Base-by-base conservation (phyloP, 2,797 vertebrate species). In the Argentina silus region DNA sequence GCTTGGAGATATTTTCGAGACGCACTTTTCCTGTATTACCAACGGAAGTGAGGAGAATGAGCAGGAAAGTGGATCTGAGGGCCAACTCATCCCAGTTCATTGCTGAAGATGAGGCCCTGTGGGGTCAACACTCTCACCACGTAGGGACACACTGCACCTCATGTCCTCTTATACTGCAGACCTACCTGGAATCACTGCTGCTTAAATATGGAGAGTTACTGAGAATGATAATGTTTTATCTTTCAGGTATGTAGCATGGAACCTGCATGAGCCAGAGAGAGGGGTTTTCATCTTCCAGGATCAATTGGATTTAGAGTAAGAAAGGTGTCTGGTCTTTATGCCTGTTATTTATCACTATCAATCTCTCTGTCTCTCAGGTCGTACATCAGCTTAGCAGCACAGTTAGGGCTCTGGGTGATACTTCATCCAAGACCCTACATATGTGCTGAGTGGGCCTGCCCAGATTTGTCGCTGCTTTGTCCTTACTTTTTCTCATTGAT, bases 111-210 rank as follows among this genome's bases (percentile, higher is more conserved):
- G 92, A 97, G 90, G 85, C 95, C 97, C 0, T 96, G 96, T 61
- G 97, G 97, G 69, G 87, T 98, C 67, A 98, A 98, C 85, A 97
- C 96, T 0, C 91, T 98, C 78, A 96, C 95, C 0, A 98, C 94
- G 97, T 98, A 87, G 83, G 96, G 59, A 64, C 66, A 21, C 63
- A 12, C 50, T 73, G 61, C 23, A 53, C 4, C 60, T 43, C 21
- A 7, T 48, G 14, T 55, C 14, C 3, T 14, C 4, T 27, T 45
- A 1, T 43, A 12, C 27, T 21, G 7, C 11, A 19, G 4, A n/a
- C 47, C 17, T 51, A 42, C 44, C 45, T 9, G 2, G 0, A 6
- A 62, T 36, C 27, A 15, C n/a, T 27, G 53, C 48, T 66, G 17
- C 12, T 2, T 59, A 6, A 19, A 9, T 44, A 42, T 64, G 15